Evolutionary conservation across 2,797 vertebrate species (phyloP).

Genomic region (Lepidocolaptes lacrymiger): DNA sequence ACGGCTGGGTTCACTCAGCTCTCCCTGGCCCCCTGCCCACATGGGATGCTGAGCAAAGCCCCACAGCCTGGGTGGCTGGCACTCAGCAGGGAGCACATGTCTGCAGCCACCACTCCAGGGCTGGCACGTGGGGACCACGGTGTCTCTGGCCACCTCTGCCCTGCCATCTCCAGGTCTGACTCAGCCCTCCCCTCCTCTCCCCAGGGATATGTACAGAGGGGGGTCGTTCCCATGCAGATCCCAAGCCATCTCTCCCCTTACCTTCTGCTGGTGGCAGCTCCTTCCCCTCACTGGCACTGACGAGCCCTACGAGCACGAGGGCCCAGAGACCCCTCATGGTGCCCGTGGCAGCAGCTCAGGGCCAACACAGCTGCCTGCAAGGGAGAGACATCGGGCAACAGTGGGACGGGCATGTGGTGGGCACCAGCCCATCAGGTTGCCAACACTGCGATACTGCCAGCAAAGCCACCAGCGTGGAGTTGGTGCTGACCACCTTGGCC

Average conservation of each 20-base stretch:
- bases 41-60: neutral
- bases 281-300: conserved; percentile 39
- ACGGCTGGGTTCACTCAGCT: fast-evolving
- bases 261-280: conserved; percentile 1
- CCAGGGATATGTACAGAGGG: neutral
- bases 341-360: neutral
- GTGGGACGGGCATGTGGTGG: neutral
- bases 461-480: fast-evolving
- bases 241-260: neutral
- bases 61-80: neutral
- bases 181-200: neutral
- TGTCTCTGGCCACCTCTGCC: neutral
- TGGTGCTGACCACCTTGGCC: neutral
- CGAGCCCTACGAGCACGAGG: neutral
- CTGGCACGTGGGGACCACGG: neutral
- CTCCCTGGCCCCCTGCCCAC: neutral
- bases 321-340: conserved; percentile 68
- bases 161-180: fast-evolving
- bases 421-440: fast-evolving
- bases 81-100: neutral
- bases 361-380: conserved; percentile 26
- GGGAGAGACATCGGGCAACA: neutral
- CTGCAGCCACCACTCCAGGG: fast-evolving
- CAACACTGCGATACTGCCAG: neutral
- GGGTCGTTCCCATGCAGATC: fast-evolving